phyloP scores from a whole-genome alignment of 2,797 vertebrate species.

The Smutsia gigantea region DNA sequence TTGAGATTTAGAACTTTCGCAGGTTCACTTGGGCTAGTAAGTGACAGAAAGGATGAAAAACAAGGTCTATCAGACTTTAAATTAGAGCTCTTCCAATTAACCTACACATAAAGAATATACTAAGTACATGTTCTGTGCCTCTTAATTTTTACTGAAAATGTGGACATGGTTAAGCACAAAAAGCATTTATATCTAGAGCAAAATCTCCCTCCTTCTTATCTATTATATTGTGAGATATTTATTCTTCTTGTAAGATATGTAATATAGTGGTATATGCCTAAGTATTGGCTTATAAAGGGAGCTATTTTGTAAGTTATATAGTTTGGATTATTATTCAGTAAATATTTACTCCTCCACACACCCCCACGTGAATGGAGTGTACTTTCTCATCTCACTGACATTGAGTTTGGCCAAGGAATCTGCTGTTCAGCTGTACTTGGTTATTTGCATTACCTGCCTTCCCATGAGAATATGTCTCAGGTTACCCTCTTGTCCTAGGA shows the following conservation, averaged over 20 bases:
- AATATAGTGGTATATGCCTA: neutral
- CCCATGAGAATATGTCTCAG: neutral
- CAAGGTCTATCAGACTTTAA: neutral
- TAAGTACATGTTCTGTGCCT: neutral
- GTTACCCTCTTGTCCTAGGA: neutral
- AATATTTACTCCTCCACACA: neutral
- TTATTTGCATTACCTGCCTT: neutral
- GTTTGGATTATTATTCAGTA: neutral
- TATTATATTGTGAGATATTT: neutral
- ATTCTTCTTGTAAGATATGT: neutral
- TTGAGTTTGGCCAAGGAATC: neutral
- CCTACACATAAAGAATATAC: neutral
- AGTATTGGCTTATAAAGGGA: neutral
- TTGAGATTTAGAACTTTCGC: neutral
- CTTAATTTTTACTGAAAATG: neutral
- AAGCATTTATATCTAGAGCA: neutral
- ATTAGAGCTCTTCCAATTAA: neutral
- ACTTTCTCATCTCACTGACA: neutral
- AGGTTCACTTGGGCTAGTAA: neutral
- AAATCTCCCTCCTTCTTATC: neutral
- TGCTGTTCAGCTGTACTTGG: neutral
- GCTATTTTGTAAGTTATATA: neutral
- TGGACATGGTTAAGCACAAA: neutral
- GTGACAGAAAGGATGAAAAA: neutral
- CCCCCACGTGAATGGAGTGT: rapidly evolving